Percentiles rank a stretch among this genome's conserved stretches.
Conservation (phyloP, 2,113 vertebrate genomes). For the Gobio gobio region DNA sequence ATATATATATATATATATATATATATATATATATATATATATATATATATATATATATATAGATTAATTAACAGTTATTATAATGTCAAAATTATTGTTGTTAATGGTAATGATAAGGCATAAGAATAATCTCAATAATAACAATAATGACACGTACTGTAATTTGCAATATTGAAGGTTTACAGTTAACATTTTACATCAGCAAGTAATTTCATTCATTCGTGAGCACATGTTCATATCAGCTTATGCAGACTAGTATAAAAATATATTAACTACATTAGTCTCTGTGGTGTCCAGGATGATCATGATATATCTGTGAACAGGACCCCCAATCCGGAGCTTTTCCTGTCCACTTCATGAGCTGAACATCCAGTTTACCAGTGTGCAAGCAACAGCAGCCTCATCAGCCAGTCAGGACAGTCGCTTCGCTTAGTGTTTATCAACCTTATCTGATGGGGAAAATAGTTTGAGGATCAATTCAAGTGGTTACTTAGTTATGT, state of each 20-base stretch:
- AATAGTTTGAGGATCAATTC: accelerated
- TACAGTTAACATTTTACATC: neutral
- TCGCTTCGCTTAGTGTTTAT: slow-evolving; percentile 73
- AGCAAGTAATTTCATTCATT: neutral
- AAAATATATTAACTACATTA: slow-evolving; percentile 34
- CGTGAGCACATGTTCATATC: neutral
- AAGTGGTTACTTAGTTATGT: neutral
- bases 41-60: neutral
- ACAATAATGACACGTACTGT: neutral
- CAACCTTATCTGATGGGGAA: slow-evolving; percentile 70
- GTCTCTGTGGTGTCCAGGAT: slow-evolving; percentile 43
- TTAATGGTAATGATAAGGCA: neutral
- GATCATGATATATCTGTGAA: slow-evolving; percentile 78
- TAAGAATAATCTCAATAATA: no score
- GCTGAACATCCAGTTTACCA: slow-evolving; percentile 64
- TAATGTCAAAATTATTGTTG: neutral
- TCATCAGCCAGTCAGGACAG: slow-evolving; percentile 22
- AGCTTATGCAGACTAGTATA: slow-evolving; percentile 30
- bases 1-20: no score
- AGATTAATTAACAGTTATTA: neutral
- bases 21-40: no score
- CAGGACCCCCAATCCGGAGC: slow-evolving; percentile 73
- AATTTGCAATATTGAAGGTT: neutral
- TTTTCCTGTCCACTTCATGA: slow-evolving; percentile 85
- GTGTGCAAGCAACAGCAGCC: slow-evolving; percentile 41